Evolutionary conservation across 1,140 invertebrate species (phyloP).

Genomic region (Heliconius congener): DNA sequence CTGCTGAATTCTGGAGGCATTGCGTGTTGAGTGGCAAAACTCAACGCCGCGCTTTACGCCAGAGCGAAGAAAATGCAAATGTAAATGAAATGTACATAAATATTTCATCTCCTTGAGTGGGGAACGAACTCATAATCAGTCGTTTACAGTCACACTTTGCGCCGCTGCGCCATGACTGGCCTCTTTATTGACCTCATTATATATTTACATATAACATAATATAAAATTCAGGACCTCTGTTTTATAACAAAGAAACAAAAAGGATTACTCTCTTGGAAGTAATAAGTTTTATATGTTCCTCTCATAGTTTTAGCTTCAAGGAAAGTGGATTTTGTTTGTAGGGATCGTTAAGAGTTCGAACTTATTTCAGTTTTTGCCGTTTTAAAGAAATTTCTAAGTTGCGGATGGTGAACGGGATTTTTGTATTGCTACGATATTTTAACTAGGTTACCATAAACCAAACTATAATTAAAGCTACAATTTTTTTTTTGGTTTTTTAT

Average conservation of each 20-base stretch:
- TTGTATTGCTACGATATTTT: not conserved
- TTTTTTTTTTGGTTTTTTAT: too few species aligned
- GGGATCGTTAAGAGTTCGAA: slow-evolving; percentile 31
- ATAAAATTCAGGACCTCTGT: slow-evolving; percentile 24
- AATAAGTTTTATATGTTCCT: slow-evolving; percentile 67
- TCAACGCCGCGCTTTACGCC: too few species aligned
- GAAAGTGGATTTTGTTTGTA: slow-evolving; percentile 63
- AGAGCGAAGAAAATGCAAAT: too few species aligned
- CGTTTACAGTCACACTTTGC: too few species aligned
- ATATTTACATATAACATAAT: slow-evolving; percentile 1
- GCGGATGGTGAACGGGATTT: not conserved
- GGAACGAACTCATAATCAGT: too few species aligned
- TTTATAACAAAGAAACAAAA: slow-evolving; percentile 55
- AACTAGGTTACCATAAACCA: not conserved
- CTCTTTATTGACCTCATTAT: not conserved
- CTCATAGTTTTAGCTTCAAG: slow-evolving; percentile 63
- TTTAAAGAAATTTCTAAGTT: slow-evolving; percentile 1
- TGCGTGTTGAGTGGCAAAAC: too few species aligned
- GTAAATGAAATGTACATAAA: too few species aligned
- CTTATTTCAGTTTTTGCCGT: slow-evolving; percentile 29
- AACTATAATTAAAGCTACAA: not conserved
- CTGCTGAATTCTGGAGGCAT: too few species aligned
- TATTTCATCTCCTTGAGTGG: too few species aligned
- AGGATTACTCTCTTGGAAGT: slow-evolving; percentile 69
- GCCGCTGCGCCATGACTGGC: too few species aligned